Percentiles rank a stretch among this genome's conserved stretches.
phyloP scores from a whole-genome alignment of 1,140 invertebrate species.

The Scaptomyza pallida region DNA sequence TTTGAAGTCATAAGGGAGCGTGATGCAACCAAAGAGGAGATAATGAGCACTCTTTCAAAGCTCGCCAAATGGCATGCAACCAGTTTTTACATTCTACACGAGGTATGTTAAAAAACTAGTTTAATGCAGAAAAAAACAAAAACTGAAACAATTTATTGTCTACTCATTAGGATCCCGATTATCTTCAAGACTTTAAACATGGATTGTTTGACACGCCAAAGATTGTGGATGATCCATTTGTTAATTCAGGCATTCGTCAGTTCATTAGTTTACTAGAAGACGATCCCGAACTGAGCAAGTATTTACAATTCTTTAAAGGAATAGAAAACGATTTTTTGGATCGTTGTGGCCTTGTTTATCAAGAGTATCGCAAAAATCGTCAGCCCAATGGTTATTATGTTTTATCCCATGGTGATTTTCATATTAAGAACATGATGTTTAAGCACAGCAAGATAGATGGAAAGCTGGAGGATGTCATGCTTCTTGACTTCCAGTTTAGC shows the following conservation, averaged over 20 bases:
- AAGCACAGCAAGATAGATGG: constrained; percentile 33
- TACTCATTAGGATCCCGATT: constrained; percentile 25
- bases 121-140: no score
- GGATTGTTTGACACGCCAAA: constrained; percentile 18
- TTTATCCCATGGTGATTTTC: constrained; percentile 54
- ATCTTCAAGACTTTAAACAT: constrained; percentile 33
- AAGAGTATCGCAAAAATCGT: constrained; percentile 29
- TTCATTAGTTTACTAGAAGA: constrained; percentile 49
- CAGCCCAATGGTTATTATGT: constrained; percentile 26
- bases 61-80: constrained; percentile 64
- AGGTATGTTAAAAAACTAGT: no score
- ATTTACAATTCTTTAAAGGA: constrained; percentile 7
- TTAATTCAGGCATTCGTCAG: constrained; percentile 24
- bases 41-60: constrained; percentile 31
- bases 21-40: constrained; percentile 26
- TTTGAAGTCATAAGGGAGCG: constrained; percentile 36
- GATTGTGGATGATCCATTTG: constrained; percentile 16
- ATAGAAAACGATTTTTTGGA: neutral
- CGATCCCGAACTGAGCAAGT: constrained; percentile 22
- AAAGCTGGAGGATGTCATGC: constrained; percentile 44
- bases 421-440: constrained; percentile 60
- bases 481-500: constrained; percentile 58
- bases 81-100: constrained; percentile 49
- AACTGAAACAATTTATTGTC: no score
- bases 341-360: neutral